Evolutionary conservation across 2,888 invertebrate genomes (phyloP), one percentile per base, ranked within the genome.

Genomic region (Lasius platythorax): DNA sequence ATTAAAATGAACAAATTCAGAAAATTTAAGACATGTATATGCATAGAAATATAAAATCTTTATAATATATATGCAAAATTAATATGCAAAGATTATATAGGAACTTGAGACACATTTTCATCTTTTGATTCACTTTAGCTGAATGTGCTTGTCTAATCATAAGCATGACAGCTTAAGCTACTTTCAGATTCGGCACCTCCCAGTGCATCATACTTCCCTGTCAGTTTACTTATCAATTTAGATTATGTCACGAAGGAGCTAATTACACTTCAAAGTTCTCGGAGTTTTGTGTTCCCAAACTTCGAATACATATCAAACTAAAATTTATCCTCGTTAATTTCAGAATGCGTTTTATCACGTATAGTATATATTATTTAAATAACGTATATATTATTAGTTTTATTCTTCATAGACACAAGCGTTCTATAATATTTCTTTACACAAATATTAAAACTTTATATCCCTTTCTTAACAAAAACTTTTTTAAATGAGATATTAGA

Each of bases 141-240:
- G 92, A 93, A 93, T 94, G 92, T 88, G 93, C 93, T 93, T 92
- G 91, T 90, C 92, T 88, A 89, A 50, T 50, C 50, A 50, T 50
- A 50, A 91, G 89, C 87, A 85, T 85, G 83, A 85, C 88, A 82
- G 82, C 92, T 92, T 92, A 92, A 93, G 92, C 93, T 89, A 93
- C 91, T 91, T 94, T 92, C 88, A 87, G 87, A 88, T 83, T 85
- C 78, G 85, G 86, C 88, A 94, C 93, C 94, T 93, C 93, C 87
- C 82, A 82, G 63, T 37, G 61, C 75, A 72, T 88, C 88, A 93
- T 94, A 90, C 89, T 94, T 86, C 83, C 94, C 94, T 94, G 93
- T 91, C 91, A 92, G 87, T 93, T 94, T 94, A 94, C 94, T 94
- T 94, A 94, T 94, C 94, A 94, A 94, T 94, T 94, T 94, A 94